phyloP scores from a whole-genome alignment of 2,113 vertebrate genomes.

The Odocoileus virginianus region DNA sequence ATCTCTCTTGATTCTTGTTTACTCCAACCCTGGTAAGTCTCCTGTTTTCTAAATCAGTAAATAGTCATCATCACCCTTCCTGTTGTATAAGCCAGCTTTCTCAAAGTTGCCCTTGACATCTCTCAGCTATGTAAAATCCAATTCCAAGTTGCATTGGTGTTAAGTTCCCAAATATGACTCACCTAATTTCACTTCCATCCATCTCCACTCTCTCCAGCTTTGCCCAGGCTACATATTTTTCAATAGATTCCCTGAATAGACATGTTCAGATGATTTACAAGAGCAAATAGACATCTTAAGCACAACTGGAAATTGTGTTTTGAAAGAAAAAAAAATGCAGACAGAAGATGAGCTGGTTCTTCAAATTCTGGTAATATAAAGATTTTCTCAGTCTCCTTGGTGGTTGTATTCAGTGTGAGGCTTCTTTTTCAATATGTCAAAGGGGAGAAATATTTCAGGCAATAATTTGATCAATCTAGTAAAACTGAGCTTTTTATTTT shows the following conservation, averaged over 20 bases:
- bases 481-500: slow-evolving; percentile 34
- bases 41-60: background rate
- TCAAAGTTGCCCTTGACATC: background rate
- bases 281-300: background rate
- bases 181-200: background rate
- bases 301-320: background rate
- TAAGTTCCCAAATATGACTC: background rate
- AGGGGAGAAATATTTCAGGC: background rate
- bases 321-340: background rate
- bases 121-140: background rate
- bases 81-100: background rate
- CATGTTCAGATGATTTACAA: background rate
- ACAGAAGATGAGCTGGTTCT: background rate
- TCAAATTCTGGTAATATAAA: background rate
- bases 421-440: background rate
- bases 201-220: background rate
- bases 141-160: background rate
- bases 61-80: background rate
- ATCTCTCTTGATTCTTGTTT: background rate
- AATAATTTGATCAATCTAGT: slow-evolving; percentile 47
- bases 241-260: background rate
- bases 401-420: background rate
- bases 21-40: background rate
- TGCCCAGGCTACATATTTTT: background rate
- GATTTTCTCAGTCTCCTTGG: background rate